Percentiles rank a stretch among this genome's conserved stretches.
phyloP scores from a whole-genome alignment of 1,140 invertebrate species.

The Goniozus legneri region DNA sequence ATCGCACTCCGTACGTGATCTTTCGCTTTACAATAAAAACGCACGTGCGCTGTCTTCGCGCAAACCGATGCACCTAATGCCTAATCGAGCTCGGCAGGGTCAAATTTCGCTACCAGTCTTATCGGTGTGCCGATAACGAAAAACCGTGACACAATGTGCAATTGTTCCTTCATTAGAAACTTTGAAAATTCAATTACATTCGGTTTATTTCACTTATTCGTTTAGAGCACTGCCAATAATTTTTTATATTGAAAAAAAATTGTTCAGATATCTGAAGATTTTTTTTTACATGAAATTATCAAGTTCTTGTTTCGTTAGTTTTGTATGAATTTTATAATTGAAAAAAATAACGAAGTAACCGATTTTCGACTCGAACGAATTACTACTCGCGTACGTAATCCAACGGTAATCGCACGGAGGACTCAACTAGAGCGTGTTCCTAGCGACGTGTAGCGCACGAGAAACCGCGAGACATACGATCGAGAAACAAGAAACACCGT shows the following conservation, averaged over 20 bases:
- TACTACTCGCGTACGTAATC: too few species aligned
- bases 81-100: too few species aligned
- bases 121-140: constrained; percentile 9
- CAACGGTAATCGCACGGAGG: too few species aligned
- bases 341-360: too few species aligned
- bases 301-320: background rate
- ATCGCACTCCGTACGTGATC: background rate
- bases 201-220: constrained; percentile 11
- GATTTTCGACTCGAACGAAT: too few species aligned
- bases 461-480: too few species aligned
- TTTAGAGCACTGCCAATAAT: constrained; percentile 7
- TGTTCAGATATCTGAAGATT: background rate
- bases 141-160: constrained; percentile 14
- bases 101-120: background rate
- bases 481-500: too few species aligned
- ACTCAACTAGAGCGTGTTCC: too few species aligned
- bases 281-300: background rate
- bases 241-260: constrained; percentile 1
- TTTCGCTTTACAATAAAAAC: background rate
- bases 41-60: too few species aligned
- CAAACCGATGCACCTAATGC: too few species aligned
- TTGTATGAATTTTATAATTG: too few species aligned
- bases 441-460: too few species aligned
- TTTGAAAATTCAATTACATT: constrained; percentile 1
- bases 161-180: background rate